A percentile compares a stretch with the other conserved stretches of the same genome.
Conservation (phyloP, 2,888 invertebrate genomes). For the Sphaerophoria rueppellii region DNA sequence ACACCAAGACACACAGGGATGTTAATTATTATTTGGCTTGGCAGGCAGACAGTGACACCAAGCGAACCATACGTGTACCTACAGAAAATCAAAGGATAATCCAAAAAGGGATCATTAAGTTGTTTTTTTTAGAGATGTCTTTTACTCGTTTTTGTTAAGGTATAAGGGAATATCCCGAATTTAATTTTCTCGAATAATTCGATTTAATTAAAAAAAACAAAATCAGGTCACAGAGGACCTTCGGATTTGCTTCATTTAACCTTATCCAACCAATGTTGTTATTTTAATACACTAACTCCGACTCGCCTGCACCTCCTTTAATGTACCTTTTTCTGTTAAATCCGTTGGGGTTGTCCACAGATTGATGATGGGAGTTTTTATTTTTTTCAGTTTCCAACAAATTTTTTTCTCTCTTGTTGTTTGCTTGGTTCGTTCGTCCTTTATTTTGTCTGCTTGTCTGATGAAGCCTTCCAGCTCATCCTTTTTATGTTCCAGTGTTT, state of each 20-base stretch:
- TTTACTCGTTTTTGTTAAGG: not conserved
- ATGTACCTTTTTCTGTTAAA: not conserved
- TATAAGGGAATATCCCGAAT: constrained; percentile 50
- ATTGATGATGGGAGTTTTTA: constrained; percentile 54
- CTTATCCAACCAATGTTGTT: not conserved
- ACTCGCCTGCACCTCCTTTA: not conserved
- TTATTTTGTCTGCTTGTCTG: constrained; percentile 2
- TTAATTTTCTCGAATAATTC: constrained; percentile 59
- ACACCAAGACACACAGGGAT: constrained; percentile 49
- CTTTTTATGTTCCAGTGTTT: constrained; percentile 31
- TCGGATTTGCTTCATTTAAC: constrained; percentile 36
- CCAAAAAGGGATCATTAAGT: constrained; percentile 48
- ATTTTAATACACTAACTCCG: not conserved
- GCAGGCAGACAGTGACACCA: not conserved
- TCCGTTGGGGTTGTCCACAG: constrained; percentile 12
- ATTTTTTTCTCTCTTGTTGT: constrained; percentile 23
- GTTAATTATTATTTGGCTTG: constrained; percentile 36
- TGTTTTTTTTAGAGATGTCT: not conserved
- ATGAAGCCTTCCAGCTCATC: constrained; percentile 37
- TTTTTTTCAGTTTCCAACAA: constrained; percentile 6
- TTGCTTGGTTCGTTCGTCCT: constrained; percentile 10
- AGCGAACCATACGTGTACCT: not conserved
- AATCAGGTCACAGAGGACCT: constrained; percentile 64
- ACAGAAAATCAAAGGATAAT: not conserved
- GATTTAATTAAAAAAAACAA: constrained; percentile 48